A percentile compares a stretch with the other conserved stretches of the same genome.
phyloP scores from a whole-genome alignment of 2,113 vertebrate species.

The Psophia crepitans region DNA sequence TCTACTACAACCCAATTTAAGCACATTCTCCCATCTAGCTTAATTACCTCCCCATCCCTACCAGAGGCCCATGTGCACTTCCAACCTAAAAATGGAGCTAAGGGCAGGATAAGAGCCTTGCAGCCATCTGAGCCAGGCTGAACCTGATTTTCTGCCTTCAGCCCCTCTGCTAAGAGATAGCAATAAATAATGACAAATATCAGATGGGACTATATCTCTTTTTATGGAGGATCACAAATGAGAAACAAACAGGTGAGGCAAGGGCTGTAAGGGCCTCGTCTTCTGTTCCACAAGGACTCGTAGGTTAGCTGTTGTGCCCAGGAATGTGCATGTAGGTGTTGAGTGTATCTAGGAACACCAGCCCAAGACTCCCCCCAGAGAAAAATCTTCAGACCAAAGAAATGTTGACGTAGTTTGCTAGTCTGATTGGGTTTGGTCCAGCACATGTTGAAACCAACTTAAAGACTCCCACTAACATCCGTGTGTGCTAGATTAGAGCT shows the following conservation, averaged over 20 bases:
- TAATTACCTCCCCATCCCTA: not conserved
- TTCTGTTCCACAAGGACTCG: not conserved
- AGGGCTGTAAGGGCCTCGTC: not conserved
- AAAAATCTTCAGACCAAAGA: not conserved
- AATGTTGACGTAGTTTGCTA: not conserved
- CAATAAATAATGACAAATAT: not conserved
- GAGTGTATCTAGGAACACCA: not conserved
- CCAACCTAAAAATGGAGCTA: not conserved
- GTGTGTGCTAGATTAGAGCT: not conserved
- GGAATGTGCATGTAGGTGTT: not conserved
- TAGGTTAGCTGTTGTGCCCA: not conserved
- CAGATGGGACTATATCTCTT: not conserved
- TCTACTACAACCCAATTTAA: not conserved
- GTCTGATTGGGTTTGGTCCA: not conserved
- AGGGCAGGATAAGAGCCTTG: not conserved
- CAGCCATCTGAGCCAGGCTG: not conserved
- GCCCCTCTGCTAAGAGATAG: not conserved
- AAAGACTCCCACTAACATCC: not conserved
- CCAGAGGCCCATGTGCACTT: accelerated
- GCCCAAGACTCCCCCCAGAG: not conserved
- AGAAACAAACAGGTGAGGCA: not conserved
- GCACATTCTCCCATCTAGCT: not conserved
- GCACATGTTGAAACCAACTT: not conserved
- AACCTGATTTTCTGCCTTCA: not conserved
- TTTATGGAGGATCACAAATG: not conserved